Evolutionary conservation across 2,888 invertebrate species (phyloP), one percentile per base, ranked within the genome.

Genomic region (Cerastoderma edule): DNA sequence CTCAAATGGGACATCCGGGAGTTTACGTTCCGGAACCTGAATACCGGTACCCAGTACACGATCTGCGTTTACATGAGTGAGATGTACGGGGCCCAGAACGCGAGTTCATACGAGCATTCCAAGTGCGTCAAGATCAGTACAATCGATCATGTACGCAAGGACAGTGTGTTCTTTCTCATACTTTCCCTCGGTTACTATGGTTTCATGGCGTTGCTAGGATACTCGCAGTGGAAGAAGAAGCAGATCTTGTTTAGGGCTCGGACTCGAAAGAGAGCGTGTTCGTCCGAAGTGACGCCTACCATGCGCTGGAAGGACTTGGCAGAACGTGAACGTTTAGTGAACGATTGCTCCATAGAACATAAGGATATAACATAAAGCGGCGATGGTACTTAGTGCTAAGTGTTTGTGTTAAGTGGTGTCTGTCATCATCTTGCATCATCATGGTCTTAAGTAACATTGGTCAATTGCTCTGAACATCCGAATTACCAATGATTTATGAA

Each of bases 71-170:
- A 76, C 32, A 69, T 82, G 74, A 66, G 46, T 3, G 76, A 78
- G 50, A 39, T 72, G 1, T 74, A 76, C 24, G 78, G 82, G 2
- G 60, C 68, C 6, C 16, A 24, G 13, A 80, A 83, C 39, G 56
- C 48, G 13, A 78, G 78, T 44, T 74, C 60, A 48, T 70, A 75
- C 48, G 60, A 66, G 13, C 84, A 85, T 74, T 82, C 78, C 22
- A 81, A 78, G 28, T 86, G 86, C 65, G 72, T 77, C 2, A 73
- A 72, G 53, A 78, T 85, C n/a, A 70, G 72, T 19, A 85, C 86
- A 24, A 80, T 84, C n/a, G 72, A 83, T 24, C 72, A 85, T 39
- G 68, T 86, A 10, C 60, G 84, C 2, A 56, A 68, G 19, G 85
- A 85, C 66, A 85, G 84, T 67, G 60, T 85, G 6, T n/a, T 85